Percentiles rank a stretch among this genome's conserved stretches.
phyloP scores from a whole-genome alignment of 2,888 invertebrate genomes.

The Caprella mutica region DNA sequence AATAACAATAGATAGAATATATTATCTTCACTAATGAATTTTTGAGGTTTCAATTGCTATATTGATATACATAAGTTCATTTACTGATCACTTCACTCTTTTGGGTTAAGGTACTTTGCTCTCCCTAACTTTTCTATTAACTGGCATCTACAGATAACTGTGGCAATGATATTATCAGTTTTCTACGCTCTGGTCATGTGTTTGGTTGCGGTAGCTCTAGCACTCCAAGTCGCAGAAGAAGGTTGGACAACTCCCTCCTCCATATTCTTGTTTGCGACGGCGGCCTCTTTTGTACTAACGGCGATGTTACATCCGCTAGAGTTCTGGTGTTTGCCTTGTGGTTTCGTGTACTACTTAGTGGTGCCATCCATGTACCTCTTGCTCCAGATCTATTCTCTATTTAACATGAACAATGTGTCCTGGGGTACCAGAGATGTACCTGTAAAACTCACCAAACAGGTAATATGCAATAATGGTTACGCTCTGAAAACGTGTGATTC shows the following conservation, averaged over 20 bases:
- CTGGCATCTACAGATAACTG: slow-evolving; percentile 54
- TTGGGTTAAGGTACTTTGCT: no score
- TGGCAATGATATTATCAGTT: slow-evolving; percentile 64
- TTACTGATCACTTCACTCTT: no score
- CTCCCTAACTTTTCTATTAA: no score
- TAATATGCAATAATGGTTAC: no score
- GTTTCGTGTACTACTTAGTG: slow-evolving; percentile 75
- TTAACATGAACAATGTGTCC: slow-evolving; percentile 87
- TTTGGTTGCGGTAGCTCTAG: slow-evolving; percentile 68
- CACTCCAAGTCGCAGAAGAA: slow-evolving; percentile 45
- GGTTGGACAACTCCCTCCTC: slow-evolving; percentile 71
- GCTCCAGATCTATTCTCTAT: slow-evolving; percentile 86
- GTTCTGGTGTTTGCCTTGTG: slow-evolving; percentile 57
- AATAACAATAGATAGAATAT: no score
- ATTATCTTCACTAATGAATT: no score
- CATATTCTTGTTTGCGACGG: slow-evolving; percentile 66
- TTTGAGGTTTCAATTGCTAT: no score
- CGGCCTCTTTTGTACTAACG: slow-evolving; percentile 48
- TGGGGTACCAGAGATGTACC: slow-evolving; percentile 95
- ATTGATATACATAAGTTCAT: no score
- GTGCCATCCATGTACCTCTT: slow-evolving; percentile 96
- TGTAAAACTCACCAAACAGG: no score
- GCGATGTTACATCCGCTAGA: slow-evolving; percentile 67
- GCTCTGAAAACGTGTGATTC: no score
- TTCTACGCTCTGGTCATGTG: slow-evolving; percentile 75